Conservation (phyloP, 2,888 invertebrate species). For the Eupithecia centaureata region DNA sequence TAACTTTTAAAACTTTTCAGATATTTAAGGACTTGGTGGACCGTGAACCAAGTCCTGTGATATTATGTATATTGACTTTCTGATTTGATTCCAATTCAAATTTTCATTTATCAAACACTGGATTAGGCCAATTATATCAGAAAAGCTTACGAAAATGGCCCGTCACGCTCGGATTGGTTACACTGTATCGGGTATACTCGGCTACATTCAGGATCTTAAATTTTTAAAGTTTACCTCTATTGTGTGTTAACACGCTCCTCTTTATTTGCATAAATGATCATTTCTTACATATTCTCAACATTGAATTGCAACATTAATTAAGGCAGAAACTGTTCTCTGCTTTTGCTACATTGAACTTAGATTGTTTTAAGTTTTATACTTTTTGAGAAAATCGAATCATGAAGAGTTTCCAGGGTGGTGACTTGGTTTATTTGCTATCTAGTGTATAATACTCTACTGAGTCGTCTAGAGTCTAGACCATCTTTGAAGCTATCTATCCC, state of each 20-base stretch:
- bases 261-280: background rate
- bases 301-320: background rate
- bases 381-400: too few relatives aligned
- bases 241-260: too few relatives aligned
- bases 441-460: background rate
- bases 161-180: background rate
- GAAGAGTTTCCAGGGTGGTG: too few relatives aligned
- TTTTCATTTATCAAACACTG: background rate
- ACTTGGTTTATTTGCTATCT: too few relatives aligned
- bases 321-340: background rate
- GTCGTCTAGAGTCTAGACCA: background rate
- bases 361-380: too few relatives aligned
- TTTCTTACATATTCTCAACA: background rate
- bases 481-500: conserved; percentile 17
- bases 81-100: background rate
- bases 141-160: background rate
- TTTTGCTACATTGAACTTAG: background rate
- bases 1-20: background rate
- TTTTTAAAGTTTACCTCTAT: background rate
- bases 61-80: background rate
- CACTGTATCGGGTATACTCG: background rate
- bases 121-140: background rate
- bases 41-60: too few relatives aligned
- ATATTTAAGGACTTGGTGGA: background rate
- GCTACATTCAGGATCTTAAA: too few relatives aligned